phyloP scores from a whole-genome alignment of 2,888 invertebrate species.

The Lasioglossum calceatum region DNA sequence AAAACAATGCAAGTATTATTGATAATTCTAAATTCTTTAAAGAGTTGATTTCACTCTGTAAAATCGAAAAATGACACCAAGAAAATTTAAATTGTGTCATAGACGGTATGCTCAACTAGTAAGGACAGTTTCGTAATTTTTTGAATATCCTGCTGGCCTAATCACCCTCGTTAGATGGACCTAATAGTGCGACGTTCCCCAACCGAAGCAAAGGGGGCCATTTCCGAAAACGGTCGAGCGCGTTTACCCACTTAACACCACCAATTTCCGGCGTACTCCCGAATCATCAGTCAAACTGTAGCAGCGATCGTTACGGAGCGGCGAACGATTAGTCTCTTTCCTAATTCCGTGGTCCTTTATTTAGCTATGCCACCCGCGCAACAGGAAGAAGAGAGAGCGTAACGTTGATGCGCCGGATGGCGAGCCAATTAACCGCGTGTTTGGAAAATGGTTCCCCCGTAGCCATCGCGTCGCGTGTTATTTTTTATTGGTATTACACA shows the following conservation, averaged over 20 bases:
- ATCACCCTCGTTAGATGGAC: not conserved
- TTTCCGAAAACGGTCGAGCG: constrained; percentile 32
- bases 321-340: constrained; percentile 67
- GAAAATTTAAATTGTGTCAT: not conserved
- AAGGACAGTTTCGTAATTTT: not conserved
- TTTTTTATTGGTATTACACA: constrained; percentile 54
- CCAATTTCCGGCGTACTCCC: constrained; percentile 61
- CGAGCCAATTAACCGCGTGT: constrained; percentile 56
- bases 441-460: constrained; percentile 40
- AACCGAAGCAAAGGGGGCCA: constrained; percentile 13
- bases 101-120: not conserved
- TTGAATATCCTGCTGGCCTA: not conserved
- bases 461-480: constrained; percentile 40
- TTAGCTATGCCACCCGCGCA: constrained; percentile 53
- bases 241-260: constrained; percentile 56
- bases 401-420: constrained; percentile 39
- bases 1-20: too few species aligned
- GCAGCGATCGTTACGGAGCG: constrained; percentile 22
- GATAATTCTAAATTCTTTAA: not conserved
- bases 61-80: not conserved
- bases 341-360: constrained; percentile 67
- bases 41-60: not conserved
- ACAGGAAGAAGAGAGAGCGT: constrained; percentile 37
- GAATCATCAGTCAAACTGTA: constrained; percentile 67
- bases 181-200: not conserved